Conservation (phyloP, 2,113 vertebrate species). For the Zingel zingel region DNA sequence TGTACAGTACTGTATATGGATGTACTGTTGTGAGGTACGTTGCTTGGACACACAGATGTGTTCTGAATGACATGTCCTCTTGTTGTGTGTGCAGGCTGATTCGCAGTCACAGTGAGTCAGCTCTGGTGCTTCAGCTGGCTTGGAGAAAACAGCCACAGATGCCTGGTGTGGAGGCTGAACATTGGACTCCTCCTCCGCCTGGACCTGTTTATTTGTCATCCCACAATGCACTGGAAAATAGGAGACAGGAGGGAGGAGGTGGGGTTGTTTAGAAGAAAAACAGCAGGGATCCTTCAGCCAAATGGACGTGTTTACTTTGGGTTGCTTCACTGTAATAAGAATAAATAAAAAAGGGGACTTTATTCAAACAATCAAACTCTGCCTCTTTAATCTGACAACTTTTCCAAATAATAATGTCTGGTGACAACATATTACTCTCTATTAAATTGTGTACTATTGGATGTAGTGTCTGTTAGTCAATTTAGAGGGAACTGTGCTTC, state of each 20-base stretch:
- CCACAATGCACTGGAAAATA: conserved; percentile 76
- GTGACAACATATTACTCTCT: conserved; percentile 9
- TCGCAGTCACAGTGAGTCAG: conserved; percentile 68
- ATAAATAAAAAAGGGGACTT: conserved; percentile 26
- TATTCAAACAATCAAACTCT: conserved; percentile 21
- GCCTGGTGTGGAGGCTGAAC: conserved; percentile 64
- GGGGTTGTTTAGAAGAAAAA: conserved; percentile 61
- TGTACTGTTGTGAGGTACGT: neutral
- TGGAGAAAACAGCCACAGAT: conserved; percentile 58
- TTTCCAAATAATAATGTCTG: conserved; percentile 2
- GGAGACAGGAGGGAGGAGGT: neutral
- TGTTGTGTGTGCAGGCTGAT: conserved; percentile 24
- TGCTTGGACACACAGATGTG: conserved; percentile 49
- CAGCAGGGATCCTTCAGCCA: conserved; percentile 75
- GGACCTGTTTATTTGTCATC: conserved; percentile 72
- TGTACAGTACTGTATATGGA: neutral
- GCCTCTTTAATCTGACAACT: conserved; percentile 10
- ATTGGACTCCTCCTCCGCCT: conserved; percentile 69
- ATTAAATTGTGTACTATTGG: conserved; percentile 11
- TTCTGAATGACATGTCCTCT: conserved; percentile 32
- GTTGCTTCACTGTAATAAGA: conserved; percentile 61
- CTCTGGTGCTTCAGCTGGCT: conserved; percentile 59
- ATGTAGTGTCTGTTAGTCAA: conserved; percentile 1
- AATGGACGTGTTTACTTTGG: conserved; percentile 76
- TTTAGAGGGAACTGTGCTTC: neutral